A percentile compares a stretch with the other conserved stretches of the same genome.
phyloP scores from a whole-genome alignment of 2,888 invertebrate species.

The Pristionchus arcanus region DNA sequence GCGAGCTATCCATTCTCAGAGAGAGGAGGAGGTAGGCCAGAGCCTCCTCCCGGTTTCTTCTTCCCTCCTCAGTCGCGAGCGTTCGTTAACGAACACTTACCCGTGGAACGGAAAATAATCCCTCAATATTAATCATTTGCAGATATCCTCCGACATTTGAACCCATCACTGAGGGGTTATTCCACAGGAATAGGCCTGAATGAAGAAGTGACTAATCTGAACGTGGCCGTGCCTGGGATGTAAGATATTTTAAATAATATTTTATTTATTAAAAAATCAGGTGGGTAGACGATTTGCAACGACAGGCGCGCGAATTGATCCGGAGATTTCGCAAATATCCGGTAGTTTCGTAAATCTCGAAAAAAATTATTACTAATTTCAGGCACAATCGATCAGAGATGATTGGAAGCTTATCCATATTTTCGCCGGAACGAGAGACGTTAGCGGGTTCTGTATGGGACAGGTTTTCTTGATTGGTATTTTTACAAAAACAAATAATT shows the following conservation, averaged over 20 bases:
- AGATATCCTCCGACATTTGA: not conserved
- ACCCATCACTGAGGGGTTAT: not conserved
- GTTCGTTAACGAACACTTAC: too few relatives aligned
- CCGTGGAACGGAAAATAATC: too few relatives aligned
- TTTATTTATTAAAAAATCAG: not conserved
- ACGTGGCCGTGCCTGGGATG: not conserved
- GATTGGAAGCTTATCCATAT: not conserved
- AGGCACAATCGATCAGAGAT: not conserved
- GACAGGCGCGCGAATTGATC: constrained; percentile 3
- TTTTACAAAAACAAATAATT: too few relatives aligned
- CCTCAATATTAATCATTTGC: not conserved
- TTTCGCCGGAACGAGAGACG: not conserved
- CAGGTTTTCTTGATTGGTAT: not conserved
- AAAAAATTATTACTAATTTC: not conserved
- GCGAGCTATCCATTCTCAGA: too few relatives aligned
- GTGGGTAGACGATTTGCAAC: not conserved
- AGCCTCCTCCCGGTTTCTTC: too few relatives aligned
- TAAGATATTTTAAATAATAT: not conserved
- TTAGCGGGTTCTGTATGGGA: not conserved
- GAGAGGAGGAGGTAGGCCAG: too few relatives aligned
- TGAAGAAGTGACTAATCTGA: not conserved
- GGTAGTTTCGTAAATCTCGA: not conserved
- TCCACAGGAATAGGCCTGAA: not conserved
- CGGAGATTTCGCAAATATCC: not conserved
- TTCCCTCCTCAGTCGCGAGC: too few relatives aligned